Evolutionary conservation across 1,140 invertebrate genomes (phyloP), one percentile per base, ranked within the genome.

Genomic region (Prorops nasuta): DNA sequence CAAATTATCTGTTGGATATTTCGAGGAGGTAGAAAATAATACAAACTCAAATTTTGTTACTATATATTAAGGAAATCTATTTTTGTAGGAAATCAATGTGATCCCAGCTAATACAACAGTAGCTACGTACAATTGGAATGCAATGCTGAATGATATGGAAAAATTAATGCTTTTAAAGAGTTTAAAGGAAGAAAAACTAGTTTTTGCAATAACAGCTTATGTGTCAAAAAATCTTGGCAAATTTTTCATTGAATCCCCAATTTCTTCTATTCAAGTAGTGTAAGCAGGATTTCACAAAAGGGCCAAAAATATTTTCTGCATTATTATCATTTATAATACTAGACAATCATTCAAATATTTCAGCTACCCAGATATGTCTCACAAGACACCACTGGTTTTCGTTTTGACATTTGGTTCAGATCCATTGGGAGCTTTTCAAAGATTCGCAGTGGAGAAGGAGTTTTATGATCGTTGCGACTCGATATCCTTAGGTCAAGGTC

Each of bases 331-430:
- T 12, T 17, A 35, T 22, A 37, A 3, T 36, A 38, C 14, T 37
- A 34, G 45, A n/a, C n/a, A n/a, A 15, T 24, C 20, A 22, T 43
- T 20, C 8, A 20, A 1, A 35, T 51, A 15, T 71, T 71, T 28
- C 50, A 90, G 84, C 67, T 94, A 84, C 66, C 80, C 79, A 56
- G 90, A 87, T 71, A 92, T 85, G 24, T 84, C 83, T 12, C 82
- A 81, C 49, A 79, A 78, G 0, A 89, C 86, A 3, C 94, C 94
- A 0, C 71, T 97, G 1, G 82, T 96, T 21, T 96, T 96, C 71
- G 83, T 98, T 0, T 74, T 96, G n/a, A 94, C 90, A 42, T 88
- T 91, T 19, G 93, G 94, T 3, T 91, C 89, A 0, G 94, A 96
- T 82, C 94, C 94, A 0, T 92, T 95, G 72, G 84, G 85, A 4